phyloP scores from a whole-genome alignment of 2,113 vertebrate species.

The Bos javanicus region DNA sequence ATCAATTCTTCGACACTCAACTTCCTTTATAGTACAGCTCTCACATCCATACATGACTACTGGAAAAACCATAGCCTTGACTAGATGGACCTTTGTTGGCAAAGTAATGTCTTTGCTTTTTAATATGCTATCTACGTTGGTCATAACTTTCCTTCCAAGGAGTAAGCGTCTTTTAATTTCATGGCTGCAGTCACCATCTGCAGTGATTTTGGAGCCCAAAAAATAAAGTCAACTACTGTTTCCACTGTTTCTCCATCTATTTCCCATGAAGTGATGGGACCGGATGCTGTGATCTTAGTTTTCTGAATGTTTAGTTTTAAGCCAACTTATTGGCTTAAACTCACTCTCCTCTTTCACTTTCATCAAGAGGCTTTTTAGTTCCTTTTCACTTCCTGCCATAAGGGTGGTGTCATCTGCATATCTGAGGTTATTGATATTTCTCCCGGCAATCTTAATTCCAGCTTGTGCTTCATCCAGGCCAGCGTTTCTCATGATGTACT shows the following conservation, averaged over 20 bases:
- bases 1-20: background rate
- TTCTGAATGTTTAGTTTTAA: background rate
- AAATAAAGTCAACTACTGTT: background rate
- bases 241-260: background rate
- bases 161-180: background rate
- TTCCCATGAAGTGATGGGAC: background rate
- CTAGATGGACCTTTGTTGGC: background rate
- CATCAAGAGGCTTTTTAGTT: background rate
- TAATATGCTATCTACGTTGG: background rate
- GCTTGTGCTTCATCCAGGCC: background rate
- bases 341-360: background rate
- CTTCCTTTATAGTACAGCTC: background rate
- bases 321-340: background rate
- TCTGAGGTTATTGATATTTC: background rate
- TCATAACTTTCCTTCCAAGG: background rate
- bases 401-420: background rate
- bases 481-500: background rate
- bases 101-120: background rate
- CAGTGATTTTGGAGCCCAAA: background rate
- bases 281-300: accelerated
- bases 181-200: background rate
- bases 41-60: background rate
- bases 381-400: background rate
- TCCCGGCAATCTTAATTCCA: background rate
- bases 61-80: background rate